Base-by-base conservation (phyloP, 1,140 invertebrate genomes). In the Temnothorax longispinosus region DNA sequence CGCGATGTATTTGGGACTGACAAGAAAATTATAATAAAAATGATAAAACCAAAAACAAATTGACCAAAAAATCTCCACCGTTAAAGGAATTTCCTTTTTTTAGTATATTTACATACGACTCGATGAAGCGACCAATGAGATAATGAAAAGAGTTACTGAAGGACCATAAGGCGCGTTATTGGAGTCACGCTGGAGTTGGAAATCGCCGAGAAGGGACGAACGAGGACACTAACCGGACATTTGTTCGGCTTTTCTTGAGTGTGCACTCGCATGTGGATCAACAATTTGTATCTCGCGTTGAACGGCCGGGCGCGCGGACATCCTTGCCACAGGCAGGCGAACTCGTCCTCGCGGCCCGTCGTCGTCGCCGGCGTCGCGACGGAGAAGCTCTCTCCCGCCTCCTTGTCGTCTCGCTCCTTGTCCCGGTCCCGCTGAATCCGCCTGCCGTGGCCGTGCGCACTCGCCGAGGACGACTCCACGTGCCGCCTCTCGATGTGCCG, bases 181-280 rank as follows among this genome's bases (percentile, higher is more conserved):
- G 11, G 7, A 41, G n/a, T 52, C 15, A 52, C 0, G 35, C 35
- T n/a, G 13, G 27, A 41, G 10, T 64, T 78, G 0, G 6, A 38
- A n/a, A 10, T 38, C 52, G n/a, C 21, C 44, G 18, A 50, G 6
- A 78, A n/a, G 35, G 18, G 0, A 18, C 27, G 50, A 75, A 75
- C 21, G 1, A 82, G 7, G 13, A 71, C 87, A 96, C 97, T 98
- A 96, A 99, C 99, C 94, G 97, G 97, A 95, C 99, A 99, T 96
- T 99, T 98, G 94, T 99, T 99, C 0, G 99, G 99, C 92, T 99
- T 99, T 92, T 99, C 98, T 18, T 99, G 98, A 56, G 98, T 98
- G 93, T 99, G 99, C 0, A 99, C 98, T 10, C 99, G 94, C 98
- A 99, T 99, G 94, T 99, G 99, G 84, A 99, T 99, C 10, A 99